A percentile compares a stretch with the other conserved stretches of the same genome.
phyloP scores from a whole-genome alignment of 2,797 vertebrate genomes.

The Sciurus carolinensis region DNA sequence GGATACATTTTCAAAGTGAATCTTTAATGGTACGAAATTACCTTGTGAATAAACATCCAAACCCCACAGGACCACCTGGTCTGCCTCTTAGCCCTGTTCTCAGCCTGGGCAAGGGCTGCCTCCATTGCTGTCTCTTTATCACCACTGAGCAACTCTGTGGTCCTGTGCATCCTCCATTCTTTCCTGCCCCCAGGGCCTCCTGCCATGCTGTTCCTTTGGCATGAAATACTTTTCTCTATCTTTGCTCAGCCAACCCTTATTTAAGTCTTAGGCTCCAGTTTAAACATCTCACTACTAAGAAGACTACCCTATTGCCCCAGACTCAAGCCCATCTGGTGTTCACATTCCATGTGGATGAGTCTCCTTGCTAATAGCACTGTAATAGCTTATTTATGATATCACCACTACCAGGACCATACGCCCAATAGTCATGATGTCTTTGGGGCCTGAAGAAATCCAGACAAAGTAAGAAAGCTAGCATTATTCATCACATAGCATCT shows the following conservation, averaged over 20 bases:
- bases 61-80: not conserved
- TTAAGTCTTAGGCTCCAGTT: not conserved
- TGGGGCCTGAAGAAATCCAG: not conserved
- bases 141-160: not conserved
- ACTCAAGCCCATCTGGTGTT: not conserved
- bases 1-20: not conserved
- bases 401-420: rapidly evolving
- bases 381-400: not conserved
- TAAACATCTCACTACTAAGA: not conserved
- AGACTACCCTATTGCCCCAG: not conserved
- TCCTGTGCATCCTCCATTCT: too few relatives aligned
- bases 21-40: not conserved
- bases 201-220: not conserved
- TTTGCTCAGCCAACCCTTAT: not conserved
- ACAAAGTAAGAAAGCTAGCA: not conserved
- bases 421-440: not conserved
- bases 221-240: not conserved
- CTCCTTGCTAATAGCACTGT: not conserved
- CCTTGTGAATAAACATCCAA: not conserved
- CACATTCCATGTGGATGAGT: not conserved
- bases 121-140: too few relatives aligned
- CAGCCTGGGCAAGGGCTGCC: not conserved
- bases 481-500: not conserved
- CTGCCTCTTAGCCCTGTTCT: not conserved
- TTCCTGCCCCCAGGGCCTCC: not conserved